Evolutionary conservation across 2,888 invertebrate species (phyloP), one percentile per base, ranked within the genome.

Genomic region (Adelphocoris suturalis): DNA sequence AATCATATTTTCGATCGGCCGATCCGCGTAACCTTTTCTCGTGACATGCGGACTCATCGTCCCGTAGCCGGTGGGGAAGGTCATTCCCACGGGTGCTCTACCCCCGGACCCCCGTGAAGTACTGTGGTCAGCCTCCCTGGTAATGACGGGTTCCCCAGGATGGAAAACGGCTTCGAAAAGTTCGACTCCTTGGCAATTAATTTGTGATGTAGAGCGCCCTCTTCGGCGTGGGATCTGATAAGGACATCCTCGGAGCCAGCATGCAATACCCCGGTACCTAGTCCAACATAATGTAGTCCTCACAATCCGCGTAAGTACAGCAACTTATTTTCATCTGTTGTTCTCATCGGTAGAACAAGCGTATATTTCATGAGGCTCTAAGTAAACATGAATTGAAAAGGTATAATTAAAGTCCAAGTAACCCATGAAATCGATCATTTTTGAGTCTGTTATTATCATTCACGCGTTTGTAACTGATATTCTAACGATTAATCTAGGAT

Each of bases 201-300:
- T 85, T 85, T 85, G 85, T 85, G 85, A 85, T 85, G 85, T 85
- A 85, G 85, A 85, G 85, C 85, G 85, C 55, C 57, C 37, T 52
- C 85, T 55, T 85, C 55, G 85, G 52, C 55, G 61, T 85, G 37
- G 85, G 85, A 52, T 57, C 85, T 61, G 85, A 85, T 85, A 85
- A 57, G 61, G 23, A 13, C 37, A n/a, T 27, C 23, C 82, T 23
- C 23, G 12, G 37, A 78, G 78, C 78, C 52, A 27, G 82, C 57
- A 85, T 85, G 85, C 85, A 57, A 85, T 85, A 52, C 52, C n/a
- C 55, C 82, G 48, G 82, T 57, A 57, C 85, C 11, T 61, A 61
- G 16, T 28, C 57, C 27, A 85, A 85, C 85, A 28, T 85, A 85
- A 85, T 85, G 85, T 85, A 85, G 48, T 55, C 82, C 82, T 48